Evolutionary conservation across 2,888 invertebrate species (phyloP), one percentile per base, ranked within the genome.

Genomic region (Melanchra persicariae): DNA sequence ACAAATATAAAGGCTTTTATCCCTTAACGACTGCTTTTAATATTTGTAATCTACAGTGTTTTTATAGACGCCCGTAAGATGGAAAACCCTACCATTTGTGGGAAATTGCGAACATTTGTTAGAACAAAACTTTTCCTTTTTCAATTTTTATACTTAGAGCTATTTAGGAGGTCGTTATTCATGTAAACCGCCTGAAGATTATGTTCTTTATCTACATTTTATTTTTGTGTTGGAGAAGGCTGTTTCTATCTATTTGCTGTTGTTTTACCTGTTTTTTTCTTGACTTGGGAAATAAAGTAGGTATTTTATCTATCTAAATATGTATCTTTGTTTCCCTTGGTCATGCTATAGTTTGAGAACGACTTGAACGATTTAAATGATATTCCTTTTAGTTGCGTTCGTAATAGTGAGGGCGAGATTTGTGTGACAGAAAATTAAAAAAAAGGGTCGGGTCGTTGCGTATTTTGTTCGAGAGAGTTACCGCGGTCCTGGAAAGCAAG

Each of bases 1-100:
- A 65, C 3, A 49, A 37, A 26, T 8, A 70, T 84, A 88, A 80
- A 80, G 82, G 55, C 61, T 63, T 63, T 74, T 85, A 77, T 85
- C 51, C 73, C 40, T 61, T 77, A 83, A 77, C 67, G 73, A 70
- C 64, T 49, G 47, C 64, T 58, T 76, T 81, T 81, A 83, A 92
- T 90, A 90, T 89, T 89, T 89, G 90, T 90, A 91, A 90, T 91
- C 88, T 86, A 78, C 76, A 87, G 62, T 72, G 87, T 87, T 89
- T 91, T 91, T 90, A 91, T 89, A 85, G 76, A 87, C 85, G 86
- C 84, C 77, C 47, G 84, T 87, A 87, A 89, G 88, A 90, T 86
- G 79, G 85, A 91, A 88, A 81, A 88, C 79, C 84, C 72, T 74
- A 67, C 89, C 88, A 88, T 91, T 91, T 89, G 85, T 75, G 87